phyloP scores from a whole-genome alignment of 2,888 invertebrate genomes.

The Polylopha cassiicola region DNA sequence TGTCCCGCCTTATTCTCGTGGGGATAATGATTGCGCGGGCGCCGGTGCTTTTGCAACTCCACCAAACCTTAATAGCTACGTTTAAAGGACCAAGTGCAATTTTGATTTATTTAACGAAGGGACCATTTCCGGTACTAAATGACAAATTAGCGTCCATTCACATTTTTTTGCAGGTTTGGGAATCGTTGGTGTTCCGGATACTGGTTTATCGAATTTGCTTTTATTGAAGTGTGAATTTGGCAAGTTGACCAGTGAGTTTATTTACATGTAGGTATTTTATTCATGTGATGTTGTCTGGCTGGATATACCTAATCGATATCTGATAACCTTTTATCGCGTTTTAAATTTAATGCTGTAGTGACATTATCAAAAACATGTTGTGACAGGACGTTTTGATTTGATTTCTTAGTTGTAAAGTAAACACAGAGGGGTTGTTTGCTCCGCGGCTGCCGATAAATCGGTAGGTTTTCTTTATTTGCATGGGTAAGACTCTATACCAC shows the following conservation, averaged over 20 bases:
- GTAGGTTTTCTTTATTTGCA: constrained; percentile 58
- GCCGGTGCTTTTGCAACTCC: constrained; percentile 47
- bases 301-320: too few relatives aligned
- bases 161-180: constrained; percentile 31
- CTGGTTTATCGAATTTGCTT: too few relatives aligned
- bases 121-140: constrained; percentile 68
- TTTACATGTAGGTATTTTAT: too few relatives aligned
- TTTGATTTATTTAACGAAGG: constrained; percentile 69
- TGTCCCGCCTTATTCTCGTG: constrained; percentile 40
- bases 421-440: constrained; percentile 44
- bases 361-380: too few relatives aligned
- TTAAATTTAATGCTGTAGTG: too few relatives aligned
- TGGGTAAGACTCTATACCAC: constrained; percentile 38
- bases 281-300: too few relatives aligned
- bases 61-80: constrained; percentile 44
- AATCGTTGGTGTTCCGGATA: too few relatives aligned
- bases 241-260: too few relatives aligned
- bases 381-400: constrained; percentile 23
- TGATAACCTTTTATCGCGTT: too few relatives aligned
- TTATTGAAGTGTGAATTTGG: too few relatives aligned
- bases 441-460: constrained; percentile 64
- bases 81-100: constrained; percentile 56
- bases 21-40: constrained; percentile 44
- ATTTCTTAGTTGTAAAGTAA: constrained; percentile 35
- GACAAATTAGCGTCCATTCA: constrained; percentile 49